These are phyloP conservation scores for Plectropomus leopardus DNA, from an alignment of 2,113 vertebrate species.

Conservation along the genomic window DNA sequence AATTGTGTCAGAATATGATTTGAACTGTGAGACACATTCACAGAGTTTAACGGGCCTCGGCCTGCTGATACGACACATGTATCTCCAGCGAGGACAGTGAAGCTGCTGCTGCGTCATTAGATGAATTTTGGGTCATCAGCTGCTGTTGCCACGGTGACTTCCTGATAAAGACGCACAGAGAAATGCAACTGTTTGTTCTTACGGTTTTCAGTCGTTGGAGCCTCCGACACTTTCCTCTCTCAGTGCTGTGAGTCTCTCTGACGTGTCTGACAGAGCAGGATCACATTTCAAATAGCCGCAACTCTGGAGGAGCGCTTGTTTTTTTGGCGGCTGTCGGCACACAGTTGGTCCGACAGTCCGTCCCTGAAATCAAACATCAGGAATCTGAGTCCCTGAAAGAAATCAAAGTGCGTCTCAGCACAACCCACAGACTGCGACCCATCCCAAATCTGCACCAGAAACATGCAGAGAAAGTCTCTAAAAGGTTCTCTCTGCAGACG, in stretches of 20 bases:
- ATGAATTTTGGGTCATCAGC: constrained; percentile 34
- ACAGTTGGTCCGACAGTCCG: constrained; percentile 32
- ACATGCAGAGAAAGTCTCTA: constrained; percentile 20
- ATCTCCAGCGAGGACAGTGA: constrained; percentile 22
- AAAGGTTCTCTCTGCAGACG: too few relatives aligned
- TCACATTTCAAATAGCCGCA: constrained; percentile 35
- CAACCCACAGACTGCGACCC: constrained; percentile 5
- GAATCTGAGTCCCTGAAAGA: constrained; percentile 15
- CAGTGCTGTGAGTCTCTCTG: too few relatives aligned
- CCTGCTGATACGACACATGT: constrained; percentile 3
- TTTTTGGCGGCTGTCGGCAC: constrained; percentile 24
- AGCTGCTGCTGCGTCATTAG: neutral
- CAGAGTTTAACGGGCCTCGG: neutral
- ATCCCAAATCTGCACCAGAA: constrained; percentile 1
- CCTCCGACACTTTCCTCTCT: too few relatives aligned
- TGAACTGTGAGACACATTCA: neutral
- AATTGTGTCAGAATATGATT: constrained; percentile 2
- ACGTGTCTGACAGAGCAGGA: constrained; percentile 42
- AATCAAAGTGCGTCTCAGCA: constrained; percentile 12
- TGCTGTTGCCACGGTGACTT: neutral
- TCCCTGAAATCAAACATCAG: constrained; percentile 28
- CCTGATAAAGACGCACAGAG: neutral
- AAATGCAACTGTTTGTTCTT: neutral
- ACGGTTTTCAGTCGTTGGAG: too few relatives aligned
- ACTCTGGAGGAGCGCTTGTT: constrained; percentile 38